Conservation (phyloP, 2,113 vertebrate genomes). For the Aspidoscelis tigris region DNA sequence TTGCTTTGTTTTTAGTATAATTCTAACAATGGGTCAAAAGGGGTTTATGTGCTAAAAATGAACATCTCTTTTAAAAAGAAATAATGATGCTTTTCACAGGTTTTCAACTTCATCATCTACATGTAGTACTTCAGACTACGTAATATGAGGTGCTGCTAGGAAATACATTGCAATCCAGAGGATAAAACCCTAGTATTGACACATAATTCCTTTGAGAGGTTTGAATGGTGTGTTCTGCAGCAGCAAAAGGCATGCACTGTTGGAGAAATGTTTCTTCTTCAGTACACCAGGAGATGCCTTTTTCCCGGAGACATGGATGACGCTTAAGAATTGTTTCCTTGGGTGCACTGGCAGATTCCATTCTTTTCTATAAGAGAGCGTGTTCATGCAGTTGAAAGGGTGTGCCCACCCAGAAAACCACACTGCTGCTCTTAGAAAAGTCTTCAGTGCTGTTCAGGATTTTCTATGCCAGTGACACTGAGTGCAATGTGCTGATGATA, state of each 20-base stretch:
- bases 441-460: background rate
- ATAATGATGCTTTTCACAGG: background rate
- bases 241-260: background rate
- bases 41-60: background rate
- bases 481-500: background rate
- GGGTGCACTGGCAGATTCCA: background rate
- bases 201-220: background rate
- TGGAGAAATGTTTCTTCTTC: background rate
- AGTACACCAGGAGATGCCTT: background rate
- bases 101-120: background rate
- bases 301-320: background rate
- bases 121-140: background rate
- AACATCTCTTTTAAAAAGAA: background rate
- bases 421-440: background rate
- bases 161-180: background rate
- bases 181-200: background rate
- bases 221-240: background rate
- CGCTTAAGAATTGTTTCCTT: background rate
- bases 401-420: background rate
- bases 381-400: background rate
- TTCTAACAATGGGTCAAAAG: background rate
- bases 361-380: background rate
- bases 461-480: background rate
- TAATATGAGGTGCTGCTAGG: background rate
- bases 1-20: background rate